Evolutionary conservation across 2,113 vertebrate genomes (phyloP).

Genomic region (Merops nubicus): DNA sequence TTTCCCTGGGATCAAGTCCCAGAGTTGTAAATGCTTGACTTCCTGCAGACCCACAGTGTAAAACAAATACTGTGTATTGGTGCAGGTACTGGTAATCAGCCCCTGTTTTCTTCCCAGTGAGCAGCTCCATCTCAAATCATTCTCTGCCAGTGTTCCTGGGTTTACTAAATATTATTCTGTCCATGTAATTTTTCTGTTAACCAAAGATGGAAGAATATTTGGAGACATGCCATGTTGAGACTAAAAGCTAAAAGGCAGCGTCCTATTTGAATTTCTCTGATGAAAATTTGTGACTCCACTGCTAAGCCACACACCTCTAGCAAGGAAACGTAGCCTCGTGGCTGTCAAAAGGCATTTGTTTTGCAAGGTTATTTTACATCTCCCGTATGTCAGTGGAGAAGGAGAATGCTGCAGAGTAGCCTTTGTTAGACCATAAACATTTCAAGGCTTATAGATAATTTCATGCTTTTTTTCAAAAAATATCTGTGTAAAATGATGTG

Average conservation of each 20-base stretch:
- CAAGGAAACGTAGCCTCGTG: background rate
- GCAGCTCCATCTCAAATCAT: background rate
- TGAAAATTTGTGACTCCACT: background rate
- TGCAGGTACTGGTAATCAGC: background rate
- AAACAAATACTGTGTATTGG: background rate
- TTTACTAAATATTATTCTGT: background rate
- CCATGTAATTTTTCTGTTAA: background rate
- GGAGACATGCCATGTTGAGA: background rate
- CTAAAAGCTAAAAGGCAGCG: background rate
- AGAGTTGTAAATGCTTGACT: background rate
- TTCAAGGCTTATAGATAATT: background rate
- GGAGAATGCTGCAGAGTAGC: background rate
- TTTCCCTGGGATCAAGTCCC: background rate
- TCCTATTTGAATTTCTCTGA: background rate
- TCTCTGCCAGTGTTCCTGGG: background rate
- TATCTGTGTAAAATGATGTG: background rate
- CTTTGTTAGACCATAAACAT: background rate
- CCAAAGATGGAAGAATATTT: background rate
- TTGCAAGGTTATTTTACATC: background rate
- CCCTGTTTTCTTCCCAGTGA: background rate
- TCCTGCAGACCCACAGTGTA: background rate
- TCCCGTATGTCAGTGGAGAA: background rate
- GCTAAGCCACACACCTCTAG: background rate
- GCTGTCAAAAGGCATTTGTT: background rate
- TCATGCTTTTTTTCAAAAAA: background rate